Conservation (phyloP, 2,113 vertebrate species). For the Xenopus laevis region DNA sequence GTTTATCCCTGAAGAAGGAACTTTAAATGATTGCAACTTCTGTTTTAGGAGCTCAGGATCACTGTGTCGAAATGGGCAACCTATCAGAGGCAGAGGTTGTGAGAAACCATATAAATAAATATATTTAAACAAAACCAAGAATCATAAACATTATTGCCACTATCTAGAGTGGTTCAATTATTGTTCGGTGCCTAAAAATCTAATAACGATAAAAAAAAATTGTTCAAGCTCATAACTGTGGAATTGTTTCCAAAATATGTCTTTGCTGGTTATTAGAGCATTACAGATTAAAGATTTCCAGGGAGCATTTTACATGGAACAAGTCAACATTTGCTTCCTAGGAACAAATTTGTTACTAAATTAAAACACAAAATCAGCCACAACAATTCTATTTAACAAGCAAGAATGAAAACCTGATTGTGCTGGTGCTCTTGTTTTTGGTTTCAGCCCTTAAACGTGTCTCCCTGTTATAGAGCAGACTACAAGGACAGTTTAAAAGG, state of each 20-base stretch:
- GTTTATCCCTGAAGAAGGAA: constrained; percentile 73
- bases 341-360: neutral
- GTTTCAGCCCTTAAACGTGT: neutral
- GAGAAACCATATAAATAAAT: constrained; percentile 47
- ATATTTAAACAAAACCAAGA: constrained; percentile 48
- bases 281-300: constrained; percentile 54
- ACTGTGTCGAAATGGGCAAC: constrained; percentile 94
- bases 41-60: constrained; percentile 91
- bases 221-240: constrained; percentile 50
- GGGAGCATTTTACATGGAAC: constrained; percentile 41
- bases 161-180: neutral
- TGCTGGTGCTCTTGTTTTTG: neutral
- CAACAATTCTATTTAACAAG: neutral
- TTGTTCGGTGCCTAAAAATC: constrained; percentile 52
- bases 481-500: too few species aligned
- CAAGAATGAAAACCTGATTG: neutral
- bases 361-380: neutral
- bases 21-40: constrained; percentile 87
- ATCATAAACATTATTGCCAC: constrained; percentile 22
- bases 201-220: constrained; percentile 61
- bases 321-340: constrained; percentile 32
- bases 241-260: constrained; percentile 49
- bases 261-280: constrained; percentile 51
- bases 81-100: constrained; percentile 55
- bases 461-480: too few species aligned